Evolutionary conservation across 2,797 vertebrate genomes (phyloP).

Genomic region (Loriculus beryllinus): DNA sequence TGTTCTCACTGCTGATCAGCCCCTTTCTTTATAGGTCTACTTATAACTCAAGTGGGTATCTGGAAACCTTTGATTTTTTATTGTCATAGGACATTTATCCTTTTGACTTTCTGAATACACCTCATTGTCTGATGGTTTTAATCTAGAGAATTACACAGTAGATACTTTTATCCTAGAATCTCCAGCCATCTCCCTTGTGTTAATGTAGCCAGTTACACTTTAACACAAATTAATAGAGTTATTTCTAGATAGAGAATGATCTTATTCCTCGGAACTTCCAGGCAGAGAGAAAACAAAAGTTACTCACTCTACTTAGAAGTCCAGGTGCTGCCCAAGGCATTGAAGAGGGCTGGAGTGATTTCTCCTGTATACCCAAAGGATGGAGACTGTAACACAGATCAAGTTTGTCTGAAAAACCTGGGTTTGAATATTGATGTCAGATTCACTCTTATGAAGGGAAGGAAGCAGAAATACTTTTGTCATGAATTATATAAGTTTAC

Average conservation of each 20-base stretch:
- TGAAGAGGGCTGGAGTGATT: not conserved
- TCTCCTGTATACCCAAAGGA: not conserved
- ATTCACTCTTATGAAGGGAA: not conserved
- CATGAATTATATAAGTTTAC: not conserved
- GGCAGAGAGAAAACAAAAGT: not conserved
- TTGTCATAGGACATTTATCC: slow-evolving; percentile 48
- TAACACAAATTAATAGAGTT: slow-evolving; percentile 43
- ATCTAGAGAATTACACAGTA: not conserved
- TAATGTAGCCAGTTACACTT: slow-evolving; percentile 8
- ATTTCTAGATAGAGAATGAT: slow-evolving; percentile 51
- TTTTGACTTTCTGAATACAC: slow-evolving; percentile 39
- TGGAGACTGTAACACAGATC: not conserved
- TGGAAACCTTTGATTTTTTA: slow-evolving; percentile 27
- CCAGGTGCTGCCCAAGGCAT: not conserved
- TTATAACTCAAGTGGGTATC: not conserved
- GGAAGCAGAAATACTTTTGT: not conserved
- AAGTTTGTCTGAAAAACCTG: not conserved
- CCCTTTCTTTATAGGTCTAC: slow-evolving; percentile 8
- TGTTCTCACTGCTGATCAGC: slow-evolving; percentile 13
- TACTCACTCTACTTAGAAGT: not conserved
- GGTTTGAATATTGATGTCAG: not conserved
- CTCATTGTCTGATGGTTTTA: slow-evolving; percentile 12
- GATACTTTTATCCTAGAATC: not conserved
- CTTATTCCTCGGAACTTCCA: slow-evolving; percentile 38
- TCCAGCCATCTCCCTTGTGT: slow-evolving; percentile 42